These are phyloP conservation scores for Chaetodon trifascialis DNA, from an alignment of 2,113 vertebrate genomes.

Conservation along the genomic window DNA sequence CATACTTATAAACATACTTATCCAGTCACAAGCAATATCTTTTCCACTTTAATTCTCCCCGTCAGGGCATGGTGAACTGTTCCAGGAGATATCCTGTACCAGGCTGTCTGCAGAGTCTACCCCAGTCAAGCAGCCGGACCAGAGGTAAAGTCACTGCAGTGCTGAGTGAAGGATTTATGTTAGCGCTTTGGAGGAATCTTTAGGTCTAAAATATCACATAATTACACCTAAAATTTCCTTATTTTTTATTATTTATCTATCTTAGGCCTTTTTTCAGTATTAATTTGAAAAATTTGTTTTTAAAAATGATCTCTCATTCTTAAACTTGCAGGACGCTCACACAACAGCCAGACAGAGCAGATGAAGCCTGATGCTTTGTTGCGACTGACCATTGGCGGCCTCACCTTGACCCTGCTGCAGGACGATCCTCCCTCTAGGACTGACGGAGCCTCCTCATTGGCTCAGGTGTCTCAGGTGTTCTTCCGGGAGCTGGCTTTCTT, in stretches of 20 bases:
- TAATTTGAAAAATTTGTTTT: not conserved
- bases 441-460: slow-evolving; percentile 61
- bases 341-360: slow-evolving; percentile 80
- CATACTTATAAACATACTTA: not conserved
- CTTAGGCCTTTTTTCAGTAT: too few species aligned
- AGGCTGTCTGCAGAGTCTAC: slow-evolving; percentile 82
- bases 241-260: too few species aligned
- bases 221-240: not conserved
- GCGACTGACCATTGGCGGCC: slow-evolving; percentile 88
- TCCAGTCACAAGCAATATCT: not conserved
- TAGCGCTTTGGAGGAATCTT: not conserved
- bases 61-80: slow-evolving; percentile 82
- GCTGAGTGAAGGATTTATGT: slow-evolving; percentile 5
- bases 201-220: not conserved
- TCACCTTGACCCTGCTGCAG: slow-evolving; percentile 90
- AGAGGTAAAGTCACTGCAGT: slow-evolving; percentile 76
- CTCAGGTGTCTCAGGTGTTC: slow-evolving; percentile 85
- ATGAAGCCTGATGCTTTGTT: slow-evolving; percentile 88
- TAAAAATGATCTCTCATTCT: not conserved
- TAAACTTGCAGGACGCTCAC: slow-evolving; percentile 81
- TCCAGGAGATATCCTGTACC: slow-evolving; percentile 85
- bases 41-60: slow-evolving; percentile 3
- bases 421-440: slow-evolving; percentile 71
- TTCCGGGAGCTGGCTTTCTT: slow-evolving; percentile 87
- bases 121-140: slow-evolving; percentile 71